Conservation (phyloP, 2,797 vertebrate genomes). For the Micropoecilia bifurca region DNA sequence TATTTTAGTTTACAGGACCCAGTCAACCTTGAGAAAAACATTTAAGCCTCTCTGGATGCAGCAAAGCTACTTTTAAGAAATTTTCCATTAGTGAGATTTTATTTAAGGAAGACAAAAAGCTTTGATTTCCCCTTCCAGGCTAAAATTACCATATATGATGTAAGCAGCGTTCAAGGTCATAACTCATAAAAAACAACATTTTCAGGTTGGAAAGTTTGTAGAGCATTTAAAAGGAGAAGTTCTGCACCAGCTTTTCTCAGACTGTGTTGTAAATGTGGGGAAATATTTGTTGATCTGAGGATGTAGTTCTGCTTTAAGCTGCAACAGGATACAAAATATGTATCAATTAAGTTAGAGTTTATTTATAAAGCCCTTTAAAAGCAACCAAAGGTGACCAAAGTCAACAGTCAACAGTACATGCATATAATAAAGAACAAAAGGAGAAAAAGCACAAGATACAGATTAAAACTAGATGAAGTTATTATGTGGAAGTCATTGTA, state of each 20-base stretch:
- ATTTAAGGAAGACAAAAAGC: conserved; percentile 25
- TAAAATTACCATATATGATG: conserved; percentile 29
- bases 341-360: not conserved
- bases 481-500: not conserved
- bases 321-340: not conserved
- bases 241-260: not conserved
- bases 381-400: not conserved
- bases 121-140: conserved; percentile 33
- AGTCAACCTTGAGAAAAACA: conserved; percentile 23
- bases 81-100: conserved; percentile 45
- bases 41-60: conserved; percentile 23
- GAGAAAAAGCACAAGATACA: not conserved
- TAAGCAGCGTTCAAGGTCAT: conserved; percentile 30
- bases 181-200: conserved; percentile 16
- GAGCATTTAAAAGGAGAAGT: not conserved
- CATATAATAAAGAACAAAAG: not conserved
- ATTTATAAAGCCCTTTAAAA: not conserved
- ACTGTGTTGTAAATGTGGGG: not conserved
- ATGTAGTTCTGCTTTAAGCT: not conserved
- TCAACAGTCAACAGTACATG: not conserved
- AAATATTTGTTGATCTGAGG: not conserved
- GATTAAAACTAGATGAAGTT: not conserved
- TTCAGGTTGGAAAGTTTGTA: conserved; percentile 17
- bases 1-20: conserved; percentile 1
- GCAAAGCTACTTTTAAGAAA: conserved; percentile 15